Evolutionary conservation across 2,113 vertebrate genomes (phyloP).

Genomic region (Campylorhamphus procurvoides): DNA sequence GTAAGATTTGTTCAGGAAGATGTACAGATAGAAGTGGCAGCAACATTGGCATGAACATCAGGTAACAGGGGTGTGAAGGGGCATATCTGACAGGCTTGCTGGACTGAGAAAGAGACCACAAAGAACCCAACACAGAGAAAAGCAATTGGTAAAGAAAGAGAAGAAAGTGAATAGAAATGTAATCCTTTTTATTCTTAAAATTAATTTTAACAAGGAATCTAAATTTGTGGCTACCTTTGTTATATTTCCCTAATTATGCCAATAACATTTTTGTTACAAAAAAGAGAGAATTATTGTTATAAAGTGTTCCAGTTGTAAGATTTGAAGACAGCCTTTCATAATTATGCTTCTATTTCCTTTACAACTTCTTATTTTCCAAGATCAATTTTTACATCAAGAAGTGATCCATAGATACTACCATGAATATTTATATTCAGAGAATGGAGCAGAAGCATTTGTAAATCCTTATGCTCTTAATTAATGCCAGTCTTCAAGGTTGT

Average conservation of each 20-base stretch:
- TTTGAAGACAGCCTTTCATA: slow-evolving; percentile 34
- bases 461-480: slow-evolving; percentile 65
- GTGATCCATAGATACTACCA: slow-evolving; percentile 41
- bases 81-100: not conserved
- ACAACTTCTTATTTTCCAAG: slow-evolving; percentile 31
- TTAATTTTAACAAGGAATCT: not conserved
- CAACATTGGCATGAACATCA: not conserved
- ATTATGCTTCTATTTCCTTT: slow-evolving; percentile 34
- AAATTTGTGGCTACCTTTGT: not conserved
- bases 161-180: not conserved
- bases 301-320: not conserved
- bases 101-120: not conserved
- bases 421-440: slow-evolving; percentile 67
- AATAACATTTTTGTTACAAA: not conserved
- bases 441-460: slow-evolving; percentile 60
- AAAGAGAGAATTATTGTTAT: not conserved
- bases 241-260: not conserved
- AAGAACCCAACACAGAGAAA: not conserved
- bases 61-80: not conserved
- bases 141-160: not conserved
- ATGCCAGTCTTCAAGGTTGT: slow-evolving; percentile 58
- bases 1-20: not conserved
- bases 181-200: not conserved
- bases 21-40: not conserved
- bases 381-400: slow-evolving; percentile 56